A percentile compares a stretch with the other conserved stretches of the same genome.
Conservation (phyloP, 2,113 vertebrate genomes). For the Callocephalon fimbriatum region DNA sequence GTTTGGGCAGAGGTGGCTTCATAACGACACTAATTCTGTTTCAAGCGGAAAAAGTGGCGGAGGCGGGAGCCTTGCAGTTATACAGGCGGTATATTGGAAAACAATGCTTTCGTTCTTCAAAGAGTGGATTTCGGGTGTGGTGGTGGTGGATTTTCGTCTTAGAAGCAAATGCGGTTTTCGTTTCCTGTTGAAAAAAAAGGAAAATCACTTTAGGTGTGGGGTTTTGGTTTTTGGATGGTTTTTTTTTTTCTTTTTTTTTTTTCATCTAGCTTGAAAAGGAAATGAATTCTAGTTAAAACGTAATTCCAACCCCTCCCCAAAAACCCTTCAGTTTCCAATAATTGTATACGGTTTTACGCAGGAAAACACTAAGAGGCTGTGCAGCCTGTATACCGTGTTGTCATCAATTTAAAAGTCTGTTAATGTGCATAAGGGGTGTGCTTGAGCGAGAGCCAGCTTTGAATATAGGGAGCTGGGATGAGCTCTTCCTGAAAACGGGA, state of each 20-base stretch:
- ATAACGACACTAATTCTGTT: neutral
- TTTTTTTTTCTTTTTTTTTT: neutral
- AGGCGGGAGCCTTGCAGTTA: neutral
- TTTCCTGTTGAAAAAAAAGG: neutral
- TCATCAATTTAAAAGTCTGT: neutral
- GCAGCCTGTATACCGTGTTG: no score
- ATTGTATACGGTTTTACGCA: neutral
- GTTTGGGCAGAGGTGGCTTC: neutral
- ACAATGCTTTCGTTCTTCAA: neutral
- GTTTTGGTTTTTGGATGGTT: no score
- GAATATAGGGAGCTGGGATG: neutral
- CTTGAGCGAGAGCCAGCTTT: neutral
- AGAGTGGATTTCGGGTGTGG: neutral
- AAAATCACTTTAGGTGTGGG: neutral
- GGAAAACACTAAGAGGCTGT: neutral
- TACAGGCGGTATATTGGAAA: neutral
- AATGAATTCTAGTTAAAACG: neutral
- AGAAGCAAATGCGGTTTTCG: rapidly evolving
- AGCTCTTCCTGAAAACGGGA: rapidly evolving
- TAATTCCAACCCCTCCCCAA: neutral
- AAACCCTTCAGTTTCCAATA: neutral
- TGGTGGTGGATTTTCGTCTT: neutral
- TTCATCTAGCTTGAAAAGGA: neutral
- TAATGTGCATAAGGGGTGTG: neutral
- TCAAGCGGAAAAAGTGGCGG: neutral